Evolutionary conservation across 2,888 invertebrate species (phyloP), one percentile per base, ranked within the genome.

Genomic region (Drosophila lacicola): DNA sequence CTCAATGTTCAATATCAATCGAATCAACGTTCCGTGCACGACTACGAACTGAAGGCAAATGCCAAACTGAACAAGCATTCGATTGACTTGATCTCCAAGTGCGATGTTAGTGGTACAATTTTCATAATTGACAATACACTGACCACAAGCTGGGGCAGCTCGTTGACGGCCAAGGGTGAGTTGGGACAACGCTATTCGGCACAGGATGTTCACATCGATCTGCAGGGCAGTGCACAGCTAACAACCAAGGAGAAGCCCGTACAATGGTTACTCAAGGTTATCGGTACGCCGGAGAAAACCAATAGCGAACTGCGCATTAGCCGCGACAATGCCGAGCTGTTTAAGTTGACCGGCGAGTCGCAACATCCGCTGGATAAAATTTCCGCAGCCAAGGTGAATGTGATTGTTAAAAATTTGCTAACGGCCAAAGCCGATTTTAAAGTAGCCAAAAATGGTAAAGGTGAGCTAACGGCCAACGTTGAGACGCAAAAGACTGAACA

Each of bases 351-450:
- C n/a, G 78, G 76, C 21, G 92, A 92, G 21, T 72, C 89, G 2
- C 89, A 87, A 37, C 90, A 91, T 64, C 91, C 91, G 0, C 90
- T 88, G 34, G 91, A 91, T 37, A 92, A 91, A 54, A 47, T 90
- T 3, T 93, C 92, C 1, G 93, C 91, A 50, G 90, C 87, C 3
- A 91, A 90, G 69, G 17, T 96, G 0, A 95, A 94, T 73, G 88
- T 96, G 0, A 83, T 92, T 8, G 78, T 96, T 0, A 95, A 95
- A 78, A 94, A 95, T 71, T 88, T 94, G 0, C 75, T 96, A 36
- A 91, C 92, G 0, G 94, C 95, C 0, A 94, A 94, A 37, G 96
- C 95, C 4, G 94, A 95, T 75, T 95, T 95, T 80, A 93, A 94
- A 73, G 86, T 94, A 5, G 94, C 94, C 21, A 94, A 93, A 44